A percentile compares a stretch with the other conserved stretches of the same genome.
Evolutionary conservation across 2,113 vertebrate genomes (phyloP).

Genomic region (Ictidomys tridecemlineatus): DNA sequence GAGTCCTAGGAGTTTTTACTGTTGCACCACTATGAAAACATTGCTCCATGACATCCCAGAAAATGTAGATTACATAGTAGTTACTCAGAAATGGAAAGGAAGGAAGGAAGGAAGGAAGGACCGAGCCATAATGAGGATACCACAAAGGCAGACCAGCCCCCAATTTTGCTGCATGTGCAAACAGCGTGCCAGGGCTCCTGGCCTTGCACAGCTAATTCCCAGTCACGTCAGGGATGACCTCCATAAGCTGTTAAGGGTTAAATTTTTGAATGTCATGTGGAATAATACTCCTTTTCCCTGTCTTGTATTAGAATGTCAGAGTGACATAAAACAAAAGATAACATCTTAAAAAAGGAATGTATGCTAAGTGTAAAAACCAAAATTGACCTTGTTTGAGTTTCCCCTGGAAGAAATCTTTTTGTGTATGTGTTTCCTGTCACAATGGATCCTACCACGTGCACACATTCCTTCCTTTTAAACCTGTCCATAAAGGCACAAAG

Average conservation of each 20-base stretch:
- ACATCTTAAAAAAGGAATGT: slow-evolving; percentile 13
- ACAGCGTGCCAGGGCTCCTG: not conserved
- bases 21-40: not conserved
- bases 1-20: not conserved
- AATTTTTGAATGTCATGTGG: slow-evolving; percentile 28
- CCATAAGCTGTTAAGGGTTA: not conserved
- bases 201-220: not conserved
- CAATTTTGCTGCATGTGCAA: not conserved
- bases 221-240: not conserved
- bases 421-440: not conserved
- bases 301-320: not conserved
- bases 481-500: not conserved
- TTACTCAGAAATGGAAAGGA: not conserved
- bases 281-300: not conserved
- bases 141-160: not conserved
- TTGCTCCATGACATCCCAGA: not conserved
- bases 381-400: slow-evolving; percentile 1
- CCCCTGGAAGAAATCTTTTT: slow-evolving; percentile 36
- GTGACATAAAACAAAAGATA: not conserved
- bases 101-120: not conserved
- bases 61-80: not conserved
- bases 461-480: slow-evolving; percentile 31
- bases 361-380: slow-evolving; percentile 42
- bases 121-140: not conserved
- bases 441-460: not conserved